Base-by-base conservation (phyloP, 2,797 vertebrate species). In the Mastacembelus armatus region DNA sequence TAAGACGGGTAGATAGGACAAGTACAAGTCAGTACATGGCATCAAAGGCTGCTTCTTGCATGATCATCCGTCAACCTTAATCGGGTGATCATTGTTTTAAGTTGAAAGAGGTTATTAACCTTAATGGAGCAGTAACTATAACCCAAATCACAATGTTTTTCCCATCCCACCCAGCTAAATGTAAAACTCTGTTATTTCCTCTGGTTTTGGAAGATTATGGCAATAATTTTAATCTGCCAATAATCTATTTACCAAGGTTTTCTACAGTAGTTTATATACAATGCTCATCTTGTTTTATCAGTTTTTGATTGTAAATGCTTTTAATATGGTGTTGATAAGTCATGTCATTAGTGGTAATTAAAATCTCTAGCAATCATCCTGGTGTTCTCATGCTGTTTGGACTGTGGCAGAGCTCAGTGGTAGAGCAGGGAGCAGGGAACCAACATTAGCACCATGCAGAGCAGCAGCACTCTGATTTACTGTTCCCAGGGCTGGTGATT, bases 381-480 rank as follows among this genome's bases (percentile, higher is more conserved):
- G 24, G 57, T 73, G 78, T 64, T 84, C 57, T 81, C 61, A 51
- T 7, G 55, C 84, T 80, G 79, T 85, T 86, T 74, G 82, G 78
- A 76, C 83, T 81, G 66, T 56, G 74, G 82, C 89, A 81, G 79
- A 86, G 84, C 79, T 75, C 65, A 72, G 79, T 62, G 48, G 71
- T 77, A 58, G 62, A 70, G 75, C 62, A 8, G 66, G 42, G 74
- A 61, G 84, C 70, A 60, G 74, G 71, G 66, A 70, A 66, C 57
- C 45, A 42, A 67, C 80, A 87, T 84, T 84, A 89, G 84, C 90
- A 85, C 88, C 85, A 89, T 71, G 81, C 86, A 86, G 85, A 90
- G 88, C 80, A 73, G 78, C 80, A 70, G 74, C 47, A 21, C 76
- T 86, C 78, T 89, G 90, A 92, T 91, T 90, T 87, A 90, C 84